Evolutionary conservation across 1,140 invertebrate genomes (phyloP).

Genomic region (Lepidurus arcticus): DNA sequence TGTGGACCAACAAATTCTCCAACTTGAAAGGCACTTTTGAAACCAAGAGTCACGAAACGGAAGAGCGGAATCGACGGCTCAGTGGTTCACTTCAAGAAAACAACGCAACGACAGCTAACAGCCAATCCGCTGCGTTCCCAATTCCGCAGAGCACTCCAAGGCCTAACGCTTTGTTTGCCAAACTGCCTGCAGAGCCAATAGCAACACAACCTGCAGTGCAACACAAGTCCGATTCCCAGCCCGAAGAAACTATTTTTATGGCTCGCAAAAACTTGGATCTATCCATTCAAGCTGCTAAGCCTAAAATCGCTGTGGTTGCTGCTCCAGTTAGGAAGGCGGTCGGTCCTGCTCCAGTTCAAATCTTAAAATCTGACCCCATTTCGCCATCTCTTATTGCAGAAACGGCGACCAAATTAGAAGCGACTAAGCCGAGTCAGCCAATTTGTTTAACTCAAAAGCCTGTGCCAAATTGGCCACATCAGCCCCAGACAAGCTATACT

Average conservation of each 20-base stretch:
- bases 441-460: not conserved
- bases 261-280: not conserved
- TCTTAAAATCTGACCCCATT: not conserved
- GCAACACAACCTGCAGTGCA: not conserved
- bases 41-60: slow-evolving; percentile 11
- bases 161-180: slow-evolving; percentile 2
- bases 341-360: not conserved
- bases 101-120: not conserved
- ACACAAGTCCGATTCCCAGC: not conserved
- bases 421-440: not conserved
- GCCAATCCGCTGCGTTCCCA: slow-evolving; percentile 30
- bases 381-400: not conserved
- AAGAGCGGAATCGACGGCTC: not conserved
- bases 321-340: not conserved
- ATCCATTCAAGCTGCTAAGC: not conserved
- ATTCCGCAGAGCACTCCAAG: slow-evolving; percentile 27
- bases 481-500: not conserved
- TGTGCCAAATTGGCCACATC: slow-evolving; percentile 1
- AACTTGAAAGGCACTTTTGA: slow-evolving; percentile 82
- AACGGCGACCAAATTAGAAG: not conserved
- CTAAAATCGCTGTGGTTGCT: not conserved
- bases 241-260: not conserved
- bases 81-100: not conserved
- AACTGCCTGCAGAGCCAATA: not conserved
- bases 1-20: slow-evolving; percentile 71